Conservation (phyloP, 2,888 invertebrate species). For the Sicus ferrugineus region DNA sequence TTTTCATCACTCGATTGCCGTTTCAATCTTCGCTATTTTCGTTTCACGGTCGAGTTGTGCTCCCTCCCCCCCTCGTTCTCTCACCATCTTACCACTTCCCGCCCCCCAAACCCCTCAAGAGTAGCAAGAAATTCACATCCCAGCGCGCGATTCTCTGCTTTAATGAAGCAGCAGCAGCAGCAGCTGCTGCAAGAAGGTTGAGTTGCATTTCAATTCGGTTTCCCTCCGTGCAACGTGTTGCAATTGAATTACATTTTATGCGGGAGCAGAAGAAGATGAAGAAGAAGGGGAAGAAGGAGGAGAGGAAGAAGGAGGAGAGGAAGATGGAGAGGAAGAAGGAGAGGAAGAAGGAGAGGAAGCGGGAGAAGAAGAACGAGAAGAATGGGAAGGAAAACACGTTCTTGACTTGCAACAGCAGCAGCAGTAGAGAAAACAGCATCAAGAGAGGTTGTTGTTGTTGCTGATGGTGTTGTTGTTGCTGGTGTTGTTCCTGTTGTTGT, state of each 20-base stretch:
- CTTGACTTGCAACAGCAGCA: neutral
- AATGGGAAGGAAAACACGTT: neutral
- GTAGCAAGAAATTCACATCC: neutral
- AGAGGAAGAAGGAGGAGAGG: too few species aligned
- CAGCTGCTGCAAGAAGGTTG: neutral
- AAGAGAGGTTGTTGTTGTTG: too few species aligned
- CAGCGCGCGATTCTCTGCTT: slow-evolving; percentile 7
- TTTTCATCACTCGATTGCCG: too few species aligned
- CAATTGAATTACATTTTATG: slow-evolving; percentile 21
- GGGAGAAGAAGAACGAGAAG: neutral
- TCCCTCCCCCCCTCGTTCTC: too few species aligned
- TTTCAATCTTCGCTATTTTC: too few species aligned
- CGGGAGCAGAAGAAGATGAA: neutral
- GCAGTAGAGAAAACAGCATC: neutral
- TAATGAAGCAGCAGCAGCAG: slow-evolving; percentile 12
- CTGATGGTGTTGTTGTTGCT: too few species aligned
- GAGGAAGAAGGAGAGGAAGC: too few species aligned
- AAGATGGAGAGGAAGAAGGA: too few species aligned
- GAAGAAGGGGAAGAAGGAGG: neutral
- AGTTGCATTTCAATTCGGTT: neutral
- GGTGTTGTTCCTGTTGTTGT: too few species aligned
- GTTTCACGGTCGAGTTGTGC: too few species aligned
- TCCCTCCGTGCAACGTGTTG: slow-evolving; percentile 14
- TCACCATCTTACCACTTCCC: neutral
- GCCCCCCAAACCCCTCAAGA: neutral